Conservation (phyloP, 30 jellyfish, hydroid and myxozoan genomes). For the Haliclystus octoradiatus region DNA sequence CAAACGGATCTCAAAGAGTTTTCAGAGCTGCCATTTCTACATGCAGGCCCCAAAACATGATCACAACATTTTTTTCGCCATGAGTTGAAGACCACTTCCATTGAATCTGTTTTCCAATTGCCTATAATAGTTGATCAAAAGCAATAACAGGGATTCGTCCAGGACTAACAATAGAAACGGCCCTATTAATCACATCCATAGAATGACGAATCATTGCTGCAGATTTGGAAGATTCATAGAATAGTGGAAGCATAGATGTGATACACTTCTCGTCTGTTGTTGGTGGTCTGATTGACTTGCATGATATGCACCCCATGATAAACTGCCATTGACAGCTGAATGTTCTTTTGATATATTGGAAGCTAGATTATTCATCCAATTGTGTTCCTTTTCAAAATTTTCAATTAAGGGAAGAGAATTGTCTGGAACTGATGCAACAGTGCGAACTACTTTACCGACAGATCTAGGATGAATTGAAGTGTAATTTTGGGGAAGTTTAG, state of each 20-base stretch:
- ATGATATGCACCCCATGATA: constrained; percentile 36
- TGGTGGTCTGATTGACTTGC: constrained; percentile 3
- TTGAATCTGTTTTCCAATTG: constrained; percentile 30
- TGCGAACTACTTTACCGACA: too few relatives aligned
- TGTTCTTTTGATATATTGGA: too few relatives aligned
- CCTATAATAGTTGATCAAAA: constrained; percentile 44
- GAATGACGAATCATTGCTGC: constrained; percentile 36
- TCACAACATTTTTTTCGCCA: constrained; percentile 32
- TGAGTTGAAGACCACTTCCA: constrained; percentile 24
- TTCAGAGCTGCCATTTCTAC: constrained; percentile 37
- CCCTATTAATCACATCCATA: constrained; percentile 22
- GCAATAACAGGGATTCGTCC: constrained; percentile 39
- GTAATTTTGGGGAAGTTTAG: too few relatives aligned
- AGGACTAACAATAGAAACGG: constrained; percentile 19
- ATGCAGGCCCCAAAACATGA: constrained; percentile 34
- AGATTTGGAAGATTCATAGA: constrained; percentile 23
- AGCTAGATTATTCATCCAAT: too few relatives aligned
- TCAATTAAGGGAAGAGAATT: too few relatives aligned
- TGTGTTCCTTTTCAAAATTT: too few relatives aligned
- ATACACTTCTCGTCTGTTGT: constrained; percentile 1
- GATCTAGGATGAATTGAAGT: too few relatives aligned
- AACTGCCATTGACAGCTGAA: too few relatives aligned
- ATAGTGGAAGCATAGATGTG: constrained; percentile 20
- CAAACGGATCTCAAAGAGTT: constrained; percentile 3
- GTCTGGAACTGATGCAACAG: too few relatives aligned